Evolutionary conservation across 2,113 vertebrate genomes (phyloP).

Genomic region (Cepphus grylle): DNA sequence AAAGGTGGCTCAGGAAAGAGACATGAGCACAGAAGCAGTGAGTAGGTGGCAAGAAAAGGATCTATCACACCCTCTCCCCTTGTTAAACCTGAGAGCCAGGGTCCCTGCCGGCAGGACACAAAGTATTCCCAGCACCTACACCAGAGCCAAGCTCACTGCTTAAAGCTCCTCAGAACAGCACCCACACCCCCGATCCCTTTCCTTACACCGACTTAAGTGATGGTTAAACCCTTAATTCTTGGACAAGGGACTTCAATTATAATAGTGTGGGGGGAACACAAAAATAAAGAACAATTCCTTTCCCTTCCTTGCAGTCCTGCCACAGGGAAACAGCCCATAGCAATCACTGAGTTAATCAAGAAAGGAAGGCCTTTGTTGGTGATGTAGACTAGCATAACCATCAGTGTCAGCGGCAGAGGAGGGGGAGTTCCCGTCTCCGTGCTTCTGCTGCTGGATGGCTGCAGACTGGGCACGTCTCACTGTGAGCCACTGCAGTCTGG

Average conservation of each 20-base stretch:
- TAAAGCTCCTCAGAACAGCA: not conserved
- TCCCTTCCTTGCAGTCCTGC: not conserved
- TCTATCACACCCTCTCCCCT: accelerated
- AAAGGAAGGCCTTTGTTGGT: not conserved
- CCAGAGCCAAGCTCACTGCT: not conserved
- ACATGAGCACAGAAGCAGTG: not conserved
- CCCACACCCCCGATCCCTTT: not conserved
- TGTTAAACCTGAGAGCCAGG: accelerated
- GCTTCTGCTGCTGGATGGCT: not conserved
- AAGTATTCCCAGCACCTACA: not conserved
- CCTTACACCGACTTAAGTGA: not conserved
- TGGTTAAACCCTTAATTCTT: not conserved
- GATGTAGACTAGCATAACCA: not conserved
- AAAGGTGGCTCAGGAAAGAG: not conserved
- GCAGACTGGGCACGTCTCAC: not conserved
- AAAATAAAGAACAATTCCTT: not conserved
- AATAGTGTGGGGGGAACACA: accelerated
- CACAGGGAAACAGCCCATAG: not conserved
- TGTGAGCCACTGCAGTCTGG: not conserved
- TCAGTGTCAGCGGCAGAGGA: not conserved
- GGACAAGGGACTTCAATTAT: not conserved
- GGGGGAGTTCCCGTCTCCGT: not conserved
- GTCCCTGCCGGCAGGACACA: not conserved
- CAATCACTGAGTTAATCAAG: not conserved
- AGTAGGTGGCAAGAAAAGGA: accelerated